phyloP scores from a whole-genome alignment of 2,888 invertebrate species.

The Pristionchus mayeri region DNA sequence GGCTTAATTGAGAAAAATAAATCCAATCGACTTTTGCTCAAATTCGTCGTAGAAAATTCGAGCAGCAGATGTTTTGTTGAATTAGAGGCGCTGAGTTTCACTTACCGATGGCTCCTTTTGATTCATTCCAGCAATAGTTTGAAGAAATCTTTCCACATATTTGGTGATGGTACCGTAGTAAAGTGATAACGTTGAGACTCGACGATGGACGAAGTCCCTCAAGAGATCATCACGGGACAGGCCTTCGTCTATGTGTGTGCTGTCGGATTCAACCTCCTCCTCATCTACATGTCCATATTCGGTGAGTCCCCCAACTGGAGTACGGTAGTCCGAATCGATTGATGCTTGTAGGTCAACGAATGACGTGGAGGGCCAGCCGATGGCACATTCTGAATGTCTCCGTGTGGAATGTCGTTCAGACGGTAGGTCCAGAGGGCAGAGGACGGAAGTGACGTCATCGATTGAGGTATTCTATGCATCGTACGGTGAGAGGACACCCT shows the following conservation, averaged over 20 bases:
- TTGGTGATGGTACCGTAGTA: no score
- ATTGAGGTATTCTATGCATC: constrained; percentile 34
- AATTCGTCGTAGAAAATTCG: background rate
- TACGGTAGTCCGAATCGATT: background rate
- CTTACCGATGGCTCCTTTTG: background rate
- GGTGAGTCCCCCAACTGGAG: background rate
- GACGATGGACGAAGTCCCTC: background rate
- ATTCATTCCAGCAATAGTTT: background rate
- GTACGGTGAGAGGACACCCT: constrained; percentile 27
- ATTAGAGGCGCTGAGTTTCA: background rate
- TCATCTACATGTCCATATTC: constrained; percentile 38
- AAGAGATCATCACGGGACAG: constrained; percentile 9
- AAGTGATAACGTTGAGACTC: background rate
- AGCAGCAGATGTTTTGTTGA: constrained; percentile 21
- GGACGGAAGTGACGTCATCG: background rate
- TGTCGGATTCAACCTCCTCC: constrained; percentile 8
- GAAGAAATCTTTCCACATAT: no score
- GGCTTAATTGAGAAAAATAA: no score
- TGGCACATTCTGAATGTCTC: constrained; percentile 41
- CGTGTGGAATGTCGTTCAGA: constrained; percentile 5
- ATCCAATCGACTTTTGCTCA: background rate
- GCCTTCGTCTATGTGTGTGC: background rate
- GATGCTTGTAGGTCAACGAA: constrained; percentile 32
- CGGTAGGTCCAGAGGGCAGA: background rate
- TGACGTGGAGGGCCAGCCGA: constrained; percentile 11